phyloP scores from a whole-genome alignment of 2,113 vertebrate species.

The Corydoras sp. region DNA sequence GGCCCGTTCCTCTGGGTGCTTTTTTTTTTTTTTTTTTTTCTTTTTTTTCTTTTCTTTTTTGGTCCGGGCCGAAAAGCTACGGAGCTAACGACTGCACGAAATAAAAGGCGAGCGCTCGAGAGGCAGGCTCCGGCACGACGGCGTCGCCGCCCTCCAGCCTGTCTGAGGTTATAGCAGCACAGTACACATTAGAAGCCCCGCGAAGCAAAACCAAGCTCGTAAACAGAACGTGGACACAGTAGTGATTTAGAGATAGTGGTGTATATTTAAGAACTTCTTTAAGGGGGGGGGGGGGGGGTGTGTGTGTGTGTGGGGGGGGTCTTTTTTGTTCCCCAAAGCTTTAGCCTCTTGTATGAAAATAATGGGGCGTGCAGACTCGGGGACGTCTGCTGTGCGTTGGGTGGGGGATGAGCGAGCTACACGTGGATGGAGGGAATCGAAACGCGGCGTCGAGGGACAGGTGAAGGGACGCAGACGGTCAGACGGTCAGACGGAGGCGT shows the following conservation, averaged over 20 bases:
- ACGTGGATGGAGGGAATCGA: neutral
- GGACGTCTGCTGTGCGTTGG: no score
- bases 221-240: conserved; percentile 28
- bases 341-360: neutral
- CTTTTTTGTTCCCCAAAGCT: no score
- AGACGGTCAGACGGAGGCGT: conserved; percentile 65
- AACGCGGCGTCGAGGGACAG: neutral
- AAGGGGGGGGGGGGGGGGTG: no score
- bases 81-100: conserved; percentile 53
- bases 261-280: conserved; percentile 55
- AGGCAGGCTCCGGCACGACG: conserved; percentile 33
- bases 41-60: conserved; percentile 42
- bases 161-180: conserved; percentile 61
- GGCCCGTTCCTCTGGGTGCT: conserved; percentile 22
- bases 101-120: conserved; percentile 40
- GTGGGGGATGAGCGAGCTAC: neutral
- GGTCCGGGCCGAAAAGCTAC: conserved; percentile 44
- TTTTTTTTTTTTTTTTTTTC: conserved; percentile 30
- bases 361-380: no score
- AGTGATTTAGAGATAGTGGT: conserved; percentile 53
- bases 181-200: conserved; percentile 41
- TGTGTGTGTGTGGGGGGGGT: no score
- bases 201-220: conserved; percentile 15
- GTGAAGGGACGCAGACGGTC: conserved; percentile 7
- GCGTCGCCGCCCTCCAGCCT: conserved; percentile 38